phyloP scores from a whole-genome alignment of 2,797 vertebrate species.

The Anguilla obscura region DNA sequence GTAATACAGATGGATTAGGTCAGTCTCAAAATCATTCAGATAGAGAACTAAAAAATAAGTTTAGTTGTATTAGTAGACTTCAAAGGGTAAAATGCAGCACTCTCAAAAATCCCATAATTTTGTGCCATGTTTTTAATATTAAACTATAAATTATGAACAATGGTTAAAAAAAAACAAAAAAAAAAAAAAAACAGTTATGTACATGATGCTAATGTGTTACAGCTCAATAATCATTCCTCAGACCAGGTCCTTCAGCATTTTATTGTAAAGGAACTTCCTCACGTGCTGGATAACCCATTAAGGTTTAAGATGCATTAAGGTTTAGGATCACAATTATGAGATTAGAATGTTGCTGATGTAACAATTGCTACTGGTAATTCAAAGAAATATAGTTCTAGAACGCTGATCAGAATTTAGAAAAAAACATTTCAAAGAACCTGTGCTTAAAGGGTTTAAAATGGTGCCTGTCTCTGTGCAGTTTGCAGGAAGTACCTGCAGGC shows the following conservation, averaged over 20 bases:
- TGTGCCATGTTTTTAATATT: background rate
- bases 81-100: background rate
- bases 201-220: too few species aligned
- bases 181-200: background rate
- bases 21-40: background rate
- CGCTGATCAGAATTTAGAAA: background rate
- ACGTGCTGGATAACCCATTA: background rate
- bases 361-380: background rate
- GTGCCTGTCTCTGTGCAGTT: constrained; percentile 65
- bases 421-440: too few species aligned
- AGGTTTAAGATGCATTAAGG: too few species aligned
- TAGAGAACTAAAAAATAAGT: background rate
- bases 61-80: background rate
- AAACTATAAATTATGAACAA: background rate
- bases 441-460: background rate
- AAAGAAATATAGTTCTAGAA: background rate
- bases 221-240: background rate
- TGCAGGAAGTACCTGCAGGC: constrained; percentile 78
- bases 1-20: background rate
- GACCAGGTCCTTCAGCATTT: background rate
- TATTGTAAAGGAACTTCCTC: background rate
- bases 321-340: too few species aligned
- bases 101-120: background rate
- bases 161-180: background rate
- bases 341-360: background rate